Conservation (phyloP, 2,797 vertebrate genomes). For the Coregonus ussuriensis region DNA sequence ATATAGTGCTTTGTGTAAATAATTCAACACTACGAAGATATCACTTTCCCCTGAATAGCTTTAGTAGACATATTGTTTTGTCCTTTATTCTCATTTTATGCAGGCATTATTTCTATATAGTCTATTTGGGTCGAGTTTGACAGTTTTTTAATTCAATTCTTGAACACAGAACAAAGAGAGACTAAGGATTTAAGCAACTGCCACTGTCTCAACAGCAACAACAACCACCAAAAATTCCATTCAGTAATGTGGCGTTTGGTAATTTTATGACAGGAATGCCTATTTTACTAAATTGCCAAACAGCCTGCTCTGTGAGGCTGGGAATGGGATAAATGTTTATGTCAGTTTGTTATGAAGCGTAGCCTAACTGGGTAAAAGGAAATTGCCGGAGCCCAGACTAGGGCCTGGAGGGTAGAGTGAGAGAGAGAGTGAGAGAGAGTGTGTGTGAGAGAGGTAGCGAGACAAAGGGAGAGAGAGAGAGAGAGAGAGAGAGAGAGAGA, state of each 20-base stretch:
- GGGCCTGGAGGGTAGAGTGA: slow-evolving; percentile 3
- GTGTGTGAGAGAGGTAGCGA: not conserved
- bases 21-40: not conserved
- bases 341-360: not conserved
- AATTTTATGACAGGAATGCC: not conserved
- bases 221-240: not conserved
- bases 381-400: slow-evolving; percentile 3
- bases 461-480: not conserved
- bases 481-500: not conserved
- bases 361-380: not conserved
- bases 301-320: not conserved
- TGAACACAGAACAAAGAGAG: slow-evolving; percentile 1
- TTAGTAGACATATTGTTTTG: not conserved
- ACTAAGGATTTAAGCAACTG: not conserved
- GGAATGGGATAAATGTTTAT: not conserved
- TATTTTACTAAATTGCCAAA: not conserved
- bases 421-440: not conserved
- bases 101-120: not conserved
- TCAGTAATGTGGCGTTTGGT: not conserved
- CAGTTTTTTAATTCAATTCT: not conserved
- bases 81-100: not conserved
- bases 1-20: not conserved
- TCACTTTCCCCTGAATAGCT: not conserved
- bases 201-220: slow-evolving; percentile 1
- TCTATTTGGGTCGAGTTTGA: not conserved